phyloP scores from a whole-genome alignment of 2,113 vertebrate genomes.

The Cromileptes altivelis region DNA sequence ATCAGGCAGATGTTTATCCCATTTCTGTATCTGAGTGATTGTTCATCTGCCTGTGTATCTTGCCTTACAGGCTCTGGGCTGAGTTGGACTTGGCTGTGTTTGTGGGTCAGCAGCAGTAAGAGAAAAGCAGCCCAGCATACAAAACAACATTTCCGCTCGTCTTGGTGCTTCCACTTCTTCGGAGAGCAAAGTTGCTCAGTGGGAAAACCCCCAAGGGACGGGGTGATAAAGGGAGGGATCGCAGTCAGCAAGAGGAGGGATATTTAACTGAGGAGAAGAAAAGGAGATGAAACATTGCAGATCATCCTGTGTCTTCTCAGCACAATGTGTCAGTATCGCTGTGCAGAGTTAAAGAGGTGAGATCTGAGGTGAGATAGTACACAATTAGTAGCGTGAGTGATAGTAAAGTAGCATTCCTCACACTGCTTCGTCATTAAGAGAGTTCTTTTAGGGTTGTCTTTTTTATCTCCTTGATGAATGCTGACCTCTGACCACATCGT shows the following conservation, averaged over 20 bases:
- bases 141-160: conserved; percentile 54
- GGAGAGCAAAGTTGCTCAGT: conserved; percentile 38
- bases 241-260: conserved; percentile 9
- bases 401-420: conserved; percentile 37
- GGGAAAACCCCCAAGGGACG: conserved; percentile 38
- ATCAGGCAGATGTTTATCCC: conserved; percentile 28
- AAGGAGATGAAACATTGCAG: conserved; percentile 50
- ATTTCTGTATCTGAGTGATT: conserved; percentile 38
- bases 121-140: conserved; percentile 40
- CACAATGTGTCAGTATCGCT: conserved; percentile 14
- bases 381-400: conserved; percentile 45
- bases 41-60: conserved; percentile 34
- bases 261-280: conserved; percentile 39
- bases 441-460: conserved; percentile 20
- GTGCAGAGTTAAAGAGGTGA: background rate
- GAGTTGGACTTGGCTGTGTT: conserved; percentile 60
- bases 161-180: conserved; percentile 35
- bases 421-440: conserved; percentile 27
- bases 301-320: conserved; percentile 33
- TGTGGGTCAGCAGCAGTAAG: conserved; percentile 62
- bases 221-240: conserved; percentile 37
- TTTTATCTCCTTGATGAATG: conserved; percentile 74
- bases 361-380: conserved; percentile 22
- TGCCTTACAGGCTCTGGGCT: conserved; percentile 8
- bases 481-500: conserved; percentile 70